Conservation (phyloP, 2,797 vertebrate genomes). For the Gila robusta region DNA sequence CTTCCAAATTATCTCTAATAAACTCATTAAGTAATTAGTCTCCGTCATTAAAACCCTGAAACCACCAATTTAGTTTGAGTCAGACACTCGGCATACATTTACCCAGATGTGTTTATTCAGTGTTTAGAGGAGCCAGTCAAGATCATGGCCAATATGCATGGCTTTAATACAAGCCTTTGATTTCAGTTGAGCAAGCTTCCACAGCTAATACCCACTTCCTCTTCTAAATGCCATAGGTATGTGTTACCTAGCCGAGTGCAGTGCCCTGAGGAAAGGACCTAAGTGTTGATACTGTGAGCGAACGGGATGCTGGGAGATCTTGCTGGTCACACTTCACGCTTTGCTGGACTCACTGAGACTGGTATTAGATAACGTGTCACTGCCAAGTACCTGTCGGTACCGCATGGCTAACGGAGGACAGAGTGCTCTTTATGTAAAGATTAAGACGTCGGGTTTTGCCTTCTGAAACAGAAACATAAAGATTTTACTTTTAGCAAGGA, state of each 20-base stretch:
- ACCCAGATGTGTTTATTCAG: slow-evolving; percentile 68
- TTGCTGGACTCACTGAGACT: slow-evolving; percentile 71
- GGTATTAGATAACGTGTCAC: slow-evolving; percentile 68
- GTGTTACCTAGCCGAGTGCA: slow-evolving; percentile 72
- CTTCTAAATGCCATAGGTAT: slow-evolving; percentile 77
- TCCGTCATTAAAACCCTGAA: slow-evolving; percentile 66
- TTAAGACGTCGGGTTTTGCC: slow-evolving; percentile 16
- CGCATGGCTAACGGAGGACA: slow-evolving; percentile 51
- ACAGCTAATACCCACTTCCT: slow-evolving; percentile 70
- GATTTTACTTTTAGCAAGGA: slow-evolving; percentile 16
- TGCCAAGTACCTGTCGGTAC: slow-evolving; percentile 65
- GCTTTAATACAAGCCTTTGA: slow-evolving; percentile 33
- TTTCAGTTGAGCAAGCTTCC: slow-evolving; percentile 64
- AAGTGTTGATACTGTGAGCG: slow-evolving; percentile 76
- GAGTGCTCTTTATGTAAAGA: slow-evolving; percentile 53
- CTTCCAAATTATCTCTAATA: slow-evolving; percentile 73
- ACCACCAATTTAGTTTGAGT: slow-evolving; percentile 69
- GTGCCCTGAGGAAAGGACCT: slow-evolving; percentile 71
- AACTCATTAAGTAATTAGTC: slow-evolving; percentile 73
- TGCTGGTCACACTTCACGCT: slow-evolving; percentile 75
- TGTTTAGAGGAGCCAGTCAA: slow-evolving; percentile 43
- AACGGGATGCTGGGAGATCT: slow-evolving; percentile 72
- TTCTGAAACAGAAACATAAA: slow-evolving; percentile 44
- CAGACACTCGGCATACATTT: slow-evolving; percentile 66
- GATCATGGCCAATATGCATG: slow-evolving; percentile 17